Base-by-base conservation (phyloP, 2,888 invertebrate species). In the Doris montereyensis region DNA sequence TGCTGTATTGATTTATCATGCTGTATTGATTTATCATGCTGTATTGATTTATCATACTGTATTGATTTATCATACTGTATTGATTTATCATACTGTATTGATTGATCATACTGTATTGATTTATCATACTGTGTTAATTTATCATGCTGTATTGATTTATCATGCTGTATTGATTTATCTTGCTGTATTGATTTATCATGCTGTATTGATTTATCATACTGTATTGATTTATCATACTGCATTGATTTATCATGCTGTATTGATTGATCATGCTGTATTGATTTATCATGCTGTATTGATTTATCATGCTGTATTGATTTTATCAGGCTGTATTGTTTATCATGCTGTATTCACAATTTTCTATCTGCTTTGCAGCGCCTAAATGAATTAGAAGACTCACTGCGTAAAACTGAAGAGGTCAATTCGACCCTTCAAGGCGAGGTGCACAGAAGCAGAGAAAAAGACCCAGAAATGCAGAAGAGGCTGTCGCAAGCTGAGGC, bases 341-440 rank as follows among this genome's bases (percentile, higher is more conserved):
- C 52, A 52, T 13, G 13, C 13, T 52, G 8, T 52, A 52, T 52
- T 52, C 8, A 52, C 13, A 41, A 41, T 41, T 41, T 10, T 41
- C 17, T 41, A 13, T 26, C 30, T 4, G 0, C 75, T 68, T 76
- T 70, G 0, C 82, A 89, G 89, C 81, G 84, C 78, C 77, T 89
- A 72, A 82, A 83, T 35, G 88, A 89, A 24, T 58, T 87, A 68
- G 89, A 90, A 76, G 83, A 86, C 3, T 83, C 86, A 0, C 77
- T 89, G 32, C 76, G 79, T 5, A 84, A 86, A 30, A 85, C 86
- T 24, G 85, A 87, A 34, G 87, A 87, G 71, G 26, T 83, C 52
- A 90, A 89, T 79, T 72, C 84, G n/a, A 85, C 85, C 1, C 82
- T 90, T 5, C 85, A 87, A 76, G 87, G 88, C 32, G 88, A 89